Percentiles rank a stretch among this genome's conserved stretches.
Evolutionary conservation across 2,113 vertebrate genomes (phyloP).

Genomic region (Stictonetta naevosa): DNA sequence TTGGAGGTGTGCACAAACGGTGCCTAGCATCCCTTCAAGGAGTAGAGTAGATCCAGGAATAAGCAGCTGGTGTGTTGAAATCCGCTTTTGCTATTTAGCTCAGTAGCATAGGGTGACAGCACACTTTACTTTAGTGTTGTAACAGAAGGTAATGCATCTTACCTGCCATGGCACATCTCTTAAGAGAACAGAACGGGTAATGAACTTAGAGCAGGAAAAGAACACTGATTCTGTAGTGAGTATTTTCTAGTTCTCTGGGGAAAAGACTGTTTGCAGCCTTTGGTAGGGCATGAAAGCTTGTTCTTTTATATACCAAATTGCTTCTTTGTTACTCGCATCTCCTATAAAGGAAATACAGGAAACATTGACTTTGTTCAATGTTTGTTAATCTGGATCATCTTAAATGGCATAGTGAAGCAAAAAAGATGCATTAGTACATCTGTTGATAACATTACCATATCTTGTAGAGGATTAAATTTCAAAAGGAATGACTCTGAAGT

Average conservation of each 20-base stretch:
- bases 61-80: neutral
- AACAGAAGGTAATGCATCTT: conserved; percentile 23
- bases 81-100: neutral
- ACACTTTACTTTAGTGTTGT: neutral
- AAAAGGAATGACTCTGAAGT: neutral
- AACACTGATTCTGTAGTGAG: neutral
- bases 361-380: neutral
- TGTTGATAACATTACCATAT: neutral
- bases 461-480: neutral
- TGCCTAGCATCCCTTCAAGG: neutral
- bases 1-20: neutral
- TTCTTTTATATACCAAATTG: neutral
- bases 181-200: neutral
- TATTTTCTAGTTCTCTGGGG: neutral
- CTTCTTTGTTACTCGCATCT: neutral
- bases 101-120: neutral
- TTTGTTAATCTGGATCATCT: neutral
- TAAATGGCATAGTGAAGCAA: neutral
- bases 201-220: neutral
- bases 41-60: neutral
- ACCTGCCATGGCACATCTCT: neutral
- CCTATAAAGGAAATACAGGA: neutral
- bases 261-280: neutral
- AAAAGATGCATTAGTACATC: neutral
- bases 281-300: neutral